Evolutionary conservation across 2,797 vertebrate genomes (phyloP).

Genomic region (Aphelocoma californica): DNA sequence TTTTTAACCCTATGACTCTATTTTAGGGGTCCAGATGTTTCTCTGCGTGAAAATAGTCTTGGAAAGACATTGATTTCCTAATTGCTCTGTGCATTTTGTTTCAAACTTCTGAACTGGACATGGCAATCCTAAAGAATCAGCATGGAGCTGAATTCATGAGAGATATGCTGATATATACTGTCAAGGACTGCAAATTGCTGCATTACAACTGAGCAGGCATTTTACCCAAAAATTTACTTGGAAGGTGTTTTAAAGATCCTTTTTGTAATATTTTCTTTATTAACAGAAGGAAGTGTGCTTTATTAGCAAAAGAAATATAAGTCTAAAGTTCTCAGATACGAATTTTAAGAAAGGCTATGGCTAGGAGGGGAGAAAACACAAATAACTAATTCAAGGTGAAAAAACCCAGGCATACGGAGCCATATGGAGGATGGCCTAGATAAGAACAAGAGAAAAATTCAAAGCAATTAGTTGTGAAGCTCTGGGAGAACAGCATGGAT

Average conservation of each 20-base stretch:
- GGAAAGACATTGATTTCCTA: neutral
- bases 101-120: neutral
- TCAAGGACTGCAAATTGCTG: neutral
- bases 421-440: slow-evolving; percentile 12
- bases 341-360: neutral
- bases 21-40: slow-evolving; percentile 3
- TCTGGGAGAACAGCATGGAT: slow-evolving; percentile 2
- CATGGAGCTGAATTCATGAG: neutral
- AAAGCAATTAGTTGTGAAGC: slow-evolving; percentile 35
- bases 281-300: neutral
- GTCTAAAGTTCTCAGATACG: neutral
- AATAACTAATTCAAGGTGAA: slow-evolving; percentile 25
- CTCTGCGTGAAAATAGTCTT: neutral
- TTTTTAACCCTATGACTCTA: neutral
- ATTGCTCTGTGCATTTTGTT: neutral
- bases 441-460: slow-evolving; percentile 21
- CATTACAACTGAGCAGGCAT: neutral
- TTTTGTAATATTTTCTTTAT: neutral
- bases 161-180: neutral
- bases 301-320: neutral
- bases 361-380: neutral
- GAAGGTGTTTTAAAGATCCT: neutral
- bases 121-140: neutral
- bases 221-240: neutral
- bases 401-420: neutral